Evolutionary conservation across 2,113 vertebrate genomes (phyloP), one percentile per base, ranked within the genome.

Genomic region (Xenopus borealis): DNA sequence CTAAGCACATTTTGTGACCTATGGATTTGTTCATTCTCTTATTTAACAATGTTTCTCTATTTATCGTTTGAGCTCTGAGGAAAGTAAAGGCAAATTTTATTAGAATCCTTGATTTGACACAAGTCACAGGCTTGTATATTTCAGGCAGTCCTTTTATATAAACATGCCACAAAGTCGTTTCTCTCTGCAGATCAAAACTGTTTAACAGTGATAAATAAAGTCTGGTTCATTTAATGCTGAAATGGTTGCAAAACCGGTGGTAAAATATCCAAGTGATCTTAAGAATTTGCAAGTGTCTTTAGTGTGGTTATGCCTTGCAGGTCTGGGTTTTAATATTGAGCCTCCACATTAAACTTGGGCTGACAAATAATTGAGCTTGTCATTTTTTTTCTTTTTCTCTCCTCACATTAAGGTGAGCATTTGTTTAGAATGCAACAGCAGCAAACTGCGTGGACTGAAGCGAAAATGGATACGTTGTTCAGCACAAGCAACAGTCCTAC

Each of bases 381-480:
- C 27, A 53, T 33, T 79, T 78, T 80, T 0, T 27, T 63, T 81
- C 80, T 0, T 27, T 63, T 81, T 79, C 79, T 44, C 7, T 9
- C 33, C 33, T 40, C 33, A 6, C 53, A 19, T 66, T 13, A 83
- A 99, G 97, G 97, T 99, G 73, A 99, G 97, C 88, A 98, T 99
- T 87, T 99, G 97, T 82, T 88, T 99, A 90, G 97, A 99, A 81
- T 99, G 97, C 86, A 98, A 99, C 86, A 98, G 97, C 92, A 98
- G 96, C 88, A 99, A 99, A 70, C 92, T 99, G 0, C 92, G 96
- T 57, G 96, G 96, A 58, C 86, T 99, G 78, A 99, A 99, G 82
- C 88, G 96, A 23, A 99, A 99, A 81, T 99, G 97, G 97, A 99
- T 98, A 83, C 95, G 97, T 84, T 99, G 97, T 80, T 99, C 97